Base-by-base conservation (phyloP, 2,113 vertebrate species). In the Pachyramphus minor region DNA sequence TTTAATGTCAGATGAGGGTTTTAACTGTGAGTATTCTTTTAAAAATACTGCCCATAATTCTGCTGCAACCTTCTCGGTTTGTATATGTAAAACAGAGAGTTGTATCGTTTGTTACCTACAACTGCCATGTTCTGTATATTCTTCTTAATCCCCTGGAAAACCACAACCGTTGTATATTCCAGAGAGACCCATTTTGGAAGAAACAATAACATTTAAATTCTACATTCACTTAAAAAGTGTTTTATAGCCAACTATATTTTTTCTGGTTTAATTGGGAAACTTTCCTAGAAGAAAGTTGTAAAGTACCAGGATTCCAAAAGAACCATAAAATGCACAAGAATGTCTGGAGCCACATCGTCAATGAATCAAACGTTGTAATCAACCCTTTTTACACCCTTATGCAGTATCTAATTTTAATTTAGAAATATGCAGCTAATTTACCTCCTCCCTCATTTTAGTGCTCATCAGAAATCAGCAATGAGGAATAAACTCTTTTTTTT, bases 31-130 rank as follows among this genome's bases (percentile, higher is more conserved):
- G 39, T 30, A 7, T 90, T 86, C 63, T 66, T 94, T 82, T 75
- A n/a, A 93, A 93, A 96, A 95, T 74, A 80, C 31, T 93, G 82
- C 69, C 60, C 21, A 14, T 96, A 89, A 93, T 91, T 95, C 87
- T 96, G 35, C 85, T 76, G 73, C 84, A 82, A 11, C 59, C 59
- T 67, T 66, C 81, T 67, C 1, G 0, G 47, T 55, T 75, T 84
- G 30, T 55, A 21, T n/a, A 60, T 10, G 50, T 80, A 84, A 79
- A 83, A 59, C 33, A 58, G 64, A 55, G 35, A 55, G 22, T 37
- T 37, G 2, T 63, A 21, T 41, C 0, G 1, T 88, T 94, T 87
- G 63, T 88, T 84, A 88, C 68, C 76, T 63, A n/a, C 55, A 83
- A 80, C 49, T 39, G 84, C 80, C 47, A 3, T 14, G 42, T 53